phyloP scores from a whole-genome alignment of 2,113 vertebrate genomes.

The Paramormyrops kingsleyae region DNA sequence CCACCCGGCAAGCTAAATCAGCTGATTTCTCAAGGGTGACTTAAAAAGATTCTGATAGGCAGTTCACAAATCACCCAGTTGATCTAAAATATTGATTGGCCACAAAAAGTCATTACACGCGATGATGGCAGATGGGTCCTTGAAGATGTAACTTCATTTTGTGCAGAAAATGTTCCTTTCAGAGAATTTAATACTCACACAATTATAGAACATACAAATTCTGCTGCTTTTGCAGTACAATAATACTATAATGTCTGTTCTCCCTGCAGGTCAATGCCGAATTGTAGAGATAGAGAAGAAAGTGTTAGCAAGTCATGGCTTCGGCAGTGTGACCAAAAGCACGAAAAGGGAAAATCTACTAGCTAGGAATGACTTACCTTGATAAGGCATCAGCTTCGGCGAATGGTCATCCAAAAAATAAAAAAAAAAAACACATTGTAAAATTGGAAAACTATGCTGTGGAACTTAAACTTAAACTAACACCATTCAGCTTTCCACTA shows the following conservation, averaged over 20 bases:
- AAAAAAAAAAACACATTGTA: background rate
- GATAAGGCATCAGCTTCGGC: background rate
- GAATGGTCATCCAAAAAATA: background rate
- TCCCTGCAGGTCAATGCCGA: background rate
- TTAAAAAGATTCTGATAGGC: slow-evolving; percentile 67
- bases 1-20: slow-evolving; percentile 60
- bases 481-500: background rate
- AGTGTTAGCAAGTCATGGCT: background rate
- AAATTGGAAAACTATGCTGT: background rate
- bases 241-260: background rate
- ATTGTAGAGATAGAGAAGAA: background rate
- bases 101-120: slow-evolving; percentile 68
- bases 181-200: slow-evolving; percentile 31
- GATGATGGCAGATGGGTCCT: slow-evolving; percentile 67
- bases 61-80: slow-evolving; percentile 67
- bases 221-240: background rate
- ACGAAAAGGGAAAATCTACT: background rate
- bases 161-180: slow-evolving; percentile 55
- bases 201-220: background rate
- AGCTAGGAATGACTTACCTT: background rate
- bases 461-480: background rate
- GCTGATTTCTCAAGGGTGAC: slow-evolving; percentile 69
- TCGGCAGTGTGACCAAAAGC: background rate
- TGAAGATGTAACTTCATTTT: slow-evolving; percentile 71
- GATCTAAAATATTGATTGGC: slow-evolving; percentile 73